These are phyloP conservation scores for Hylaeus volcanicus DNA, from an alignment of 1,140 invertebrate species.

Conservation along the genomic window DNA sequence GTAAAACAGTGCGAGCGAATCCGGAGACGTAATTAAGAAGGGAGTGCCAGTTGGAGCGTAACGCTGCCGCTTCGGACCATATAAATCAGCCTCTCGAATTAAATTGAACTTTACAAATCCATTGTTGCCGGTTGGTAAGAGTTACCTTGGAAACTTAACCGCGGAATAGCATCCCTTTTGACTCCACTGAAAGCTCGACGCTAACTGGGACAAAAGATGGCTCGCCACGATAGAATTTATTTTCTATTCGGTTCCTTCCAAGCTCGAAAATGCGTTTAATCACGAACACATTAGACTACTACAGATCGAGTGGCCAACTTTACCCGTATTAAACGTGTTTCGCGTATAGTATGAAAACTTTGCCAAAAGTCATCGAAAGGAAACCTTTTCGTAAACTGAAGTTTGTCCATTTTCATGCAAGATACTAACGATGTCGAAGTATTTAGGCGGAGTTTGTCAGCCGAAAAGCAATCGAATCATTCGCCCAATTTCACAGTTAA, in stretches of 20 bases:
- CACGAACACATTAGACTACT: too few species aligned
- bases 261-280: neutral
- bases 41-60: conserved; percentile 45
- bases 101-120: conserved; percentile 64
- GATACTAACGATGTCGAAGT: conserved; percentile 19
- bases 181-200: neutral
- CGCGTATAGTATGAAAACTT: too few species aligned
- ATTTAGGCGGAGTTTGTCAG: conserved; percentile 1
- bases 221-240: neutral
- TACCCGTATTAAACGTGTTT: too few species aligned
- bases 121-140: conserved; percentile 41
- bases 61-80: conserved; percentile 38
- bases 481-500: conserved; percentile 50
- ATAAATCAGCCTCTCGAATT: conserved; percentile 61
- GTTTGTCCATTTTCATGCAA: too few species aligned
- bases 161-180: neutral
- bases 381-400: too few species aligned
- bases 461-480: conserved; percentile 44
- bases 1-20: conserved; percentile 55
- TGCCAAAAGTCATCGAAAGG: too few species aligned
- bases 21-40: conserved; percentile 61
- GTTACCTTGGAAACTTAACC: conserved; percentile 39
- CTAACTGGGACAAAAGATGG: neutral
- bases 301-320: too few species aligned
- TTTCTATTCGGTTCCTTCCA: neutral